These are phyloP conservation scores for Lottia scabra DNA, from an alignment of 2,888 invertebrate species.

Conservation along the genomic window DNA sequence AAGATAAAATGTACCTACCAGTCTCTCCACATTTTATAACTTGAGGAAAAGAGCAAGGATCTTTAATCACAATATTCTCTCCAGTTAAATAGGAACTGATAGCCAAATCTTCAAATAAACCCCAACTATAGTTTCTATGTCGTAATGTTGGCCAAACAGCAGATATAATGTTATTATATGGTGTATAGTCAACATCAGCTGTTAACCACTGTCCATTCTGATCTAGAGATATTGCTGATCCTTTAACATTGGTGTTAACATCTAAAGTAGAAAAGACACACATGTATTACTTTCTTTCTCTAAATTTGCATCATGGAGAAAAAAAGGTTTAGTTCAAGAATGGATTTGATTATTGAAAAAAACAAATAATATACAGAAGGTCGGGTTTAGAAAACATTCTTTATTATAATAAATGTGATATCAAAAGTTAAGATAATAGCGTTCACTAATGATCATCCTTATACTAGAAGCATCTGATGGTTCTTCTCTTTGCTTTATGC, in stretches of 20 bases:
- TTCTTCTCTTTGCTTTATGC: too few species aligned
- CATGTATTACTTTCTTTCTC: too few species aligned
- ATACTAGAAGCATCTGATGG: too few species aligned
- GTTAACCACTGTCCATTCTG: conserved; percentile 20
- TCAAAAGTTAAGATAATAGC: too few species aligned
- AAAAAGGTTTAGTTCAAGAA: too few species aligned
- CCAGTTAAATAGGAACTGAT: neutral
- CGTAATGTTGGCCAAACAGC: conserved; percentile 32
- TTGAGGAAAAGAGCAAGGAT: conserved; percentile 8
- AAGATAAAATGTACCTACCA: neutral
- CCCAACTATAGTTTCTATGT: conserved; percentile 27
- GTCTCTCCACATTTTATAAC: conserved; percentile 14
- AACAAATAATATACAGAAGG: too few species aligned
- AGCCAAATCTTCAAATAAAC: conserved; percentile 16
- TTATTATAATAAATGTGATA: too few species aligned
- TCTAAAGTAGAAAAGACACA: neutral
- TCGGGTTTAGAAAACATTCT: too few species aligned
- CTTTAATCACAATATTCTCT: neutral
- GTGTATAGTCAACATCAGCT: conserved; percentile 32
- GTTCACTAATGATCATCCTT: too few species aligned
- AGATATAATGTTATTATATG: conserved; percentile 29
- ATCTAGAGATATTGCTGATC: conserved; percentile 18
- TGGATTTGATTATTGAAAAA: too few species aligned
- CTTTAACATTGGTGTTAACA: neutral
- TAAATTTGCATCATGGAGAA: too few species aligned